A percentile compares a stretch with the other conserved stretches of the same genome.
Evolutionary conservation across 1,140 invertebrate genomes (phyloP).

Genomic region (Tetramorium parvispinum): DNA sequence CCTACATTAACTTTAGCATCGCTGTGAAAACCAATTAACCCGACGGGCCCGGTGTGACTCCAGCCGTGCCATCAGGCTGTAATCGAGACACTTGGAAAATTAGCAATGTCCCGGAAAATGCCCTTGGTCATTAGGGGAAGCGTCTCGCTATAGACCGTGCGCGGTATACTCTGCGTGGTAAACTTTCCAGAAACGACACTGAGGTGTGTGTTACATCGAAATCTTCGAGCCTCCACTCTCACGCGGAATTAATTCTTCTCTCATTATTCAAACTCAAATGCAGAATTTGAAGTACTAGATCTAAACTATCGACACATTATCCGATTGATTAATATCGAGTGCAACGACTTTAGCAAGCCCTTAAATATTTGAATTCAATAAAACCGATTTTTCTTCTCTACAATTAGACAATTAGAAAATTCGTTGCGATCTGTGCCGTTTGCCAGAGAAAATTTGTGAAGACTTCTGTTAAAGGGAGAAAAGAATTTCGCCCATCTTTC

Average conservation of each 20-base stretch:
- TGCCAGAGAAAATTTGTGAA: neutral
- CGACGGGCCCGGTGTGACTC: conserved; percentile 22
- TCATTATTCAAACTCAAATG: neutral
- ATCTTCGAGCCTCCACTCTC: conserved; percentile 9
- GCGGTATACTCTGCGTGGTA: neutral
- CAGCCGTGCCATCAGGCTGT: conserved; percentile 52
- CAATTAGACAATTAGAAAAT: neutral
- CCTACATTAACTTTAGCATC: conserved; percentile 32
- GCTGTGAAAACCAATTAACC: conserved; percentile 71
- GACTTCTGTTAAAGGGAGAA: neutral
- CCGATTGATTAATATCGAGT: neutral
- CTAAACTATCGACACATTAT: neutral
- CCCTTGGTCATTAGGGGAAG: conserved; percentile 63
- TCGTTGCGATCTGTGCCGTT: neutral
- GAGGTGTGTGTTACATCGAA: neutral
- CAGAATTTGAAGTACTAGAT: neutral
- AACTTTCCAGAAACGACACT: neutral
- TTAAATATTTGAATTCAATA: neutral
- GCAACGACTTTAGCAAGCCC: neutral
- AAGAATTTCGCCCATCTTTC: neutral
- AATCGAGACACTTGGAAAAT: conserved; percentile 73
- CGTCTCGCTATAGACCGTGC: conserved; percentile 15
- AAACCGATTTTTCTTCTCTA: neutral
- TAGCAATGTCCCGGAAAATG: conserved; percentile 64
- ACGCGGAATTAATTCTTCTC: neutral